Evolutionary conservation across 2,113 vertebrate genomes (phyloP).

Genomic region (Pollachius pollachius): DNA sequence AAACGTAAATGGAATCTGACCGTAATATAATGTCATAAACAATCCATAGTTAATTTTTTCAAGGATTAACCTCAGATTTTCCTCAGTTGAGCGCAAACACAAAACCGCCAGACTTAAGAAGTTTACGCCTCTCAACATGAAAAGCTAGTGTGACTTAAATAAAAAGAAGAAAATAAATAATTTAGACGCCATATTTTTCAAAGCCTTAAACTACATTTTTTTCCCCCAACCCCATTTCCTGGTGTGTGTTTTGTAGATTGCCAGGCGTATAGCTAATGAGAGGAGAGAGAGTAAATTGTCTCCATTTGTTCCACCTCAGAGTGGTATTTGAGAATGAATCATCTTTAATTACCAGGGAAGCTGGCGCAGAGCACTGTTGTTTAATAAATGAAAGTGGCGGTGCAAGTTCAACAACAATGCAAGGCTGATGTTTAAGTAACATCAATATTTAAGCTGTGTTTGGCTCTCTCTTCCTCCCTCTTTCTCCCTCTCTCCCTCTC

Average conservation of each 20-base stretch:
- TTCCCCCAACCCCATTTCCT: conserved; percentile 25
- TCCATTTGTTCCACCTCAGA: conserved; percentile 29
- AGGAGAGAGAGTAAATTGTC: conserved; percentile 28
- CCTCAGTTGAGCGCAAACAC: no score
- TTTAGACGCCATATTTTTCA: not conserved
- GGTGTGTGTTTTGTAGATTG: conserved; percentile 39
- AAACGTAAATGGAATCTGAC: no score
- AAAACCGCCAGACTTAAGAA: no score
- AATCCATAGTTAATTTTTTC: no score
- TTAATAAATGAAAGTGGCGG: not conserved
- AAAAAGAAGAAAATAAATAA: conserved; percentile 1
- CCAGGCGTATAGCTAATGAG: conserved; percentile 39
- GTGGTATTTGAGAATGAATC: conserved; percentile 34
- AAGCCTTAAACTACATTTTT: no score
- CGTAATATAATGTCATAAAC: no score
- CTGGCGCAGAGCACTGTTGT: conserved; percentile 24
- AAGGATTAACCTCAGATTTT: no score
- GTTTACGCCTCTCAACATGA: no score
- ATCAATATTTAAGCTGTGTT: conserved; percentile 8
- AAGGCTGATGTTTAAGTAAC: conserved; percentile 3
- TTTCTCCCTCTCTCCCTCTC: not conserved
- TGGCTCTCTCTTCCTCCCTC: not conserved
- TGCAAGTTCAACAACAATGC: conserved; percentile 15
- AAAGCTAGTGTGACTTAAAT: not conserved
- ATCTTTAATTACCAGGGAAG: conserved; percentile 36